Evolutionary conservation across 1,140 invertebrate species (phyloP), one percentile per base, ranked within the genome.

Genomic region (Eupristina koningsbergeri): DNA sequence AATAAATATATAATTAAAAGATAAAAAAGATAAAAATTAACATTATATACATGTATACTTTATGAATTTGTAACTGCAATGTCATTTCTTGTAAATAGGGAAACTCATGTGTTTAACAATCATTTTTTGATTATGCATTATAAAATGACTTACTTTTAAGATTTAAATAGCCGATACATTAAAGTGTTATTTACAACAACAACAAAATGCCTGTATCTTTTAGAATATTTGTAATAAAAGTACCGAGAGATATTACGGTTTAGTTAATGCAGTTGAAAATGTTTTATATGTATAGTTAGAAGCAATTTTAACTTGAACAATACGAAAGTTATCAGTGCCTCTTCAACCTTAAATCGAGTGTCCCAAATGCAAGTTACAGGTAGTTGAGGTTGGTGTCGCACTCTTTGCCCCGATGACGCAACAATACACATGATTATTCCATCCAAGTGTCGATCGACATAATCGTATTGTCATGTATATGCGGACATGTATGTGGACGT

Each of bases 401-500:
- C 29, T 13, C 8, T 31, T 64, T n/a, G 11, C 3, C 63, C 63
- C n/a, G 11, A 36, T 17, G 13, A 67, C 31, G 31, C 7, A 61
- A 77, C 15, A n/a, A 53, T 53, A 29, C 17, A 50, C 26, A 36
- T 17, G 11, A 53, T 50, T 6, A n/a, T 36, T 67, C 3, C 64
- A 17, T 19, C 0, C 31, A 36, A 5, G 11, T 22, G 64, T 0
- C 41, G 39, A 26, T 13, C 69, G 69, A 73, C 50, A 64, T 78
- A 78, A 78, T 78, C 76, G 39, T 39, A 78, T 80, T 80, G 63
- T 36, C 64, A 80, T 80, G 63, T 64, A 69, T 29, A 45, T 80
- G 41, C 50, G 41, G 63, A 41, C 29, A 29, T 11, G 47, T 29
- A 45, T 80, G 41, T 50, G 41, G 63, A 41, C 29, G 41, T 11